Evolutionary conservation across 2,113 vertebrate species (phyloP).

Genomic region (Macroglossus sobrinus): DNA sequence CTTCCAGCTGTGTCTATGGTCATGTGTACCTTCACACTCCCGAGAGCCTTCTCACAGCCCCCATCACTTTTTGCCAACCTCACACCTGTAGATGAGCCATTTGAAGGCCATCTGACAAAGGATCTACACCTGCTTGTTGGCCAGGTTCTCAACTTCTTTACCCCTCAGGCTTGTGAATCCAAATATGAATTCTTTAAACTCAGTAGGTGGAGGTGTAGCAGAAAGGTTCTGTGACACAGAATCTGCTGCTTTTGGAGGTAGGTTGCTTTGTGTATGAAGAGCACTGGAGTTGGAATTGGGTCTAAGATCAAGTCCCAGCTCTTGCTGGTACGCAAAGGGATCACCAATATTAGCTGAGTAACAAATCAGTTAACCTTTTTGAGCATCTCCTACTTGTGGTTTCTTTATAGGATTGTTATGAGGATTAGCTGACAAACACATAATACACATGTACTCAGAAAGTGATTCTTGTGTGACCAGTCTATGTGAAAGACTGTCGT

Average conservation of each 20-base stretch:
- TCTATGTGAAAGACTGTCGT: neutral
- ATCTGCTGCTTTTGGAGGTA: neutral
- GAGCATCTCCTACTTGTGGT: neutral
- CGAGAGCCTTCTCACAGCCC: neutral
- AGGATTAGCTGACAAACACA: neutral
- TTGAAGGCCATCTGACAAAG: neutral
- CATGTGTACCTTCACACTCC: neutral
- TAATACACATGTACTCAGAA: neutral
- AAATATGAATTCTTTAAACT: neutral
- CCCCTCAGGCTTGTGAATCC: neutral
- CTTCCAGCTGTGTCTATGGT: neutral
- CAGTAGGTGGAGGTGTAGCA: neutral
- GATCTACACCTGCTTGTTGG: neutral
- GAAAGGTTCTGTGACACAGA: neutral
- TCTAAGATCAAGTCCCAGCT: neutral
- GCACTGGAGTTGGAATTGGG: neutral
- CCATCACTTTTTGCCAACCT: neutral
- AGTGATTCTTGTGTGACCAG: neutral
- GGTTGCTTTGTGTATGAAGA: neutral
- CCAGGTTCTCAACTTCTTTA: neutral
- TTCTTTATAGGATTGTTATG: neutral
- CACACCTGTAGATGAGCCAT: neutral
- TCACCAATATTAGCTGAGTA: neutral
- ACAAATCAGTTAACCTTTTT: neutral
- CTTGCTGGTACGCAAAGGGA: neutral